Evolutionary conservation across 2,888 invertebrate genomes (phyloP).

Genomic region (Melieria crassipennis): DNA sequence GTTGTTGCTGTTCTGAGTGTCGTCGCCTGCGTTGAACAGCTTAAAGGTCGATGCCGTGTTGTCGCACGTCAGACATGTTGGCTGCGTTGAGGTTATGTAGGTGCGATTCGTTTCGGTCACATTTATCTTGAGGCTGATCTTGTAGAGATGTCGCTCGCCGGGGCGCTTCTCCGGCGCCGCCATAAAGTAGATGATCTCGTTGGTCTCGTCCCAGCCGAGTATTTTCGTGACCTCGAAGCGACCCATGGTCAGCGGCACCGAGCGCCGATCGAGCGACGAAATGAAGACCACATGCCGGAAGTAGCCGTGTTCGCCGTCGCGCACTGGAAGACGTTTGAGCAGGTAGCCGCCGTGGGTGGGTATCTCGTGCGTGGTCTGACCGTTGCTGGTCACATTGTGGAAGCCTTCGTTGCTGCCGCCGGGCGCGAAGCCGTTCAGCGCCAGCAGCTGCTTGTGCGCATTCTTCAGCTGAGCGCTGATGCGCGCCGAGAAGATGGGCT

Average conservation of each 20-base stretch:
- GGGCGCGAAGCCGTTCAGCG: conserved; percentile 25
- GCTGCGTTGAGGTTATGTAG: conserved; percentile 63
- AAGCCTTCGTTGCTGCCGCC: conserved; percentile 42
- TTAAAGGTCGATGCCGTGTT: conserved; percentile 61
- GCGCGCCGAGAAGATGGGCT: conserved; percentile 61
- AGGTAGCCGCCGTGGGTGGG: conserved; percentile 60
- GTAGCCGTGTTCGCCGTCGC: conserved; percentile 72
- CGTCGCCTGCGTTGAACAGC: conserved; percentile 44
- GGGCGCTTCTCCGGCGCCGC: conserved; percentile 82
- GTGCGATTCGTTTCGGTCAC: conserved; percentile 64
- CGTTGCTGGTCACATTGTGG: conserved; percentile 56
- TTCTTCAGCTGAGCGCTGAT: conserved; percentile 54
- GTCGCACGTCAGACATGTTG: conserved; percentile 65
- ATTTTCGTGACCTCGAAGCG: conserved; percentile 79
- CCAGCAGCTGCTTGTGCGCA: conserved; percentile 42
- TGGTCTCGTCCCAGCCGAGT: conserved; percentile 80
- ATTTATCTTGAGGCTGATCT: conserved; percentile 70
- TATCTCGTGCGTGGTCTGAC: conserved; percentile 61
- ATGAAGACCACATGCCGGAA: conserved; percentile 70
- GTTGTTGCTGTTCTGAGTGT: conserved; percentile 45
- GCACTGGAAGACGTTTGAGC: conserved; percentile 70
- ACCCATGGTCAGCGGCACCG: conserved; percentile 74
- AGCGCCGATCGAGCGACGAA: conserved; percentile 63
- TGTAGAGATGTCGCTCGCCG: conserved; percentile 83
- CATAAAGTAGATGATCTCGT: conserved; percentile 80